Percentiles rank a stretch among this genome's conserved stretches.
Conservation (phyloP, 2,888 invertebrate genomes). For the Melieria picta region DNA sequence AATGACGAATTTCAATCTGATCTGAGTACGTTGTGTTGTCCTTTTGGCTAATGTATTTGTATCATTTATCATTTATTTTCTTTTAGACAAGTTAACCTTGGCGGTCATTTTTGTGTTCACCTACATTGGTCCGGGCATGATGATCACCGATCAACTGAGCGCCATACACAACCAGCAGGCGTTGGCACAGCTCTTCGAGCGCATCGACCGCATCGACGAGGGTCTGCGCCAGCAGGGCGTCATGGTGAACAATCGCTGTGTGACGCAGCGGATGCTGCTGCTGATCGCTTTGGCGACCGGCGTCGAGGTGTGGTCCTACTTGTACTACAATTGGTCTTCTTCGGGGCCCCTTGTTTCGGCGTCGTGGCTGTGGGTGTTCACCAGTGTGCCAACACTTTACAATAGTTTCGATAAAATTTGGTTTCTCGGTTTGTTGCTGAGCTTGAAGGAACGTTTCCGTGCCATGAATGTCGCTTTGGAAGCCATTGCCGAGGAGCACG, state of each 20-base stretch:
- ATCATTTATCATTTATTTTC: background rate
- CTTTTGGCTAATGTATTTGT: background rate
- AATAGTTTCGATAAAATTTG: slow-evolving; percentile 64
- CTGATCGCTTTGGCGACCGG: slow-evolving; percentile 51
- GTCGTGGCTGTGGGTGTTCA: slow-evolving; percentile 56
- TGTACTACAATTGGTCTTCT: slow-evolving; percentile 50
- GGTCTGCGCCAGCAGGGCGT: slow-evolving; percentile 57
- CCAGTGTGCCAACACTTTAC: slow-evolving; percentile 56
- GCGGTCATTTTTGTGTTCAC: slow-evolving; percentile 8
- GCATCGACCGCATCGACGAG: slow-evolving; percentile 60
- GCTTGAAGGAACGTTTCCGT: slow-evolving; percentile 59
- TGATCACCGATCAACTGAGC: slow-evolving; percentile 55
- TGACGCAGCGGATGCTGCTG: slow-evolving; percentile 51
- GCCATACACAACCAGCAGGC: slow-evolving; percentile 59
- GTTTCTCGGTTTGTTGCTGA: slow-evolving; percentile 60
- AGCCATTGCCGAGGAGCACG: slow-evolving; percentile 51
- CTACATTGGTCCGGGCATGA: slow-evolving; percentile 12
- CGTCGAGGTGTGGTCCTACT: slow-evolving; percentile 53
- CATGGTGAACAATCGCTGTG: slow-evolving; percentile 51
- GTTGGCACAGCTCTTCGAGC: slow-evolving; percentile 55
- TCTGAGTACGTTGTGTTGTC: slow-evolving; percentile 48
- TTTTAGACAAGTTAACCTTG: slow-evolving; percentile 17
- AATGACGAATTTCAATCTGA: slow-evolving; percentile 49
- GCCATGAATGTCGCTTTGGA: slow-evolving; percentile 49
- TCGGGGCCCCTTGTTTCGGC: slow-evolving; percentile 51